phyloP scores from a whole-genome alignment of 2,888 invertebrate species.

The Acleris sparsana region DNA sequence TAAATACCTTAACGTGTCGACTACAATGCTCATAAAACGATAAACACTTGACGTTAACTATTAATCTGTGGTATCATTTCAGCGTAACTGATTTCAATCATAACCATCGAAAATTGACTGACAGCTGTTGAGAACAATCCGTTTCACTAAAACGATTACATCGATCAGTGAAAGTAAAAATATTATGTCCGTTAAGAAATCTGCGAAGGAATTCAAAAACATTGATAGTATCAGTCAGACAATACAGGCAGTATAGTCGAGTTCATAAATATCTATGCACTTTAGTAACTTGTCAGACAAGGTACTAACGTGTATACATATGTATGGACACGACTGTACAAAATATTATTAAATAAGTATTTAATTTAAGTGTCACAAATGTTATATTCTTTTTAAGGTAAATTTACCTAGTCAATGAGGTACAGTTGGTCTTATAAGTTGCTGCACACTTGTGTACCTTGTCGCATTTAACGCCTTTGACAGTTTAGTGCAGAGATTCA shows the following conservation, averaged over 20 bases:
- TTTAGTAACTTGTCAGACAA: no score
- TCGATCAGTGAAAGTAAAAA: constrained; percentile 49
- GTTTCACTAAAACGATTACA: constrained; percentile 47
- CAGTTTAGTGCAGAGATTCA: no score
- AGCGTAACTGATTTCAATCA: constrained; percentile 3
- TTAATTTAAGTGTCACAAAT: not conserved
- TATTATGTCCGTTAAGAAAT: constrained; percentile 34
- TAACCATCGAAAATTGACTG: constrained; percentile 22
- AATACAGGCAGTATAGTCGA: not conserved
- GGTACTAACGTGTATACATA: no score
- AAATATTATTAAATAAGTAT: not conserved
- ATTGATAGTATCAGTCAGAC: not conserved
- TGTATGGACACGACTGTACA: no score
- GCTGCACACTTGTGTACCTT: no score
- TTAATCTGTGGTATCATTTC: constrained; percentile 14
- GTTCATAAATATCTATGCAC: no score
- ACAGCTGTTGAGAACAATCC: constrained; percentile 44
- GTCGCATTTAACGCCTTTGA: no score
- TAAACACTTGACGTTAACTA: constrained; percentile 8
- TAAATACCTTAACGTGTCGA: not conserved
- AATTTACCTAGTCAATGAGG: not conserved
- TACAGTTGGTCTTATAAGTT: no score
- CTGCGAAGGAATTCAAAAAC: constrained; percentile 9
- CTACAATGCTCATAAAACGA: not conserved
- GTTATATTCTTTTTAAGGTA: no score